Evolutionary conservation across 2,888 invertebrate species (phyloP), one percentile per base, ranked within the genome.

Genomic region (Listrodromus nycthemerus): DNA sequence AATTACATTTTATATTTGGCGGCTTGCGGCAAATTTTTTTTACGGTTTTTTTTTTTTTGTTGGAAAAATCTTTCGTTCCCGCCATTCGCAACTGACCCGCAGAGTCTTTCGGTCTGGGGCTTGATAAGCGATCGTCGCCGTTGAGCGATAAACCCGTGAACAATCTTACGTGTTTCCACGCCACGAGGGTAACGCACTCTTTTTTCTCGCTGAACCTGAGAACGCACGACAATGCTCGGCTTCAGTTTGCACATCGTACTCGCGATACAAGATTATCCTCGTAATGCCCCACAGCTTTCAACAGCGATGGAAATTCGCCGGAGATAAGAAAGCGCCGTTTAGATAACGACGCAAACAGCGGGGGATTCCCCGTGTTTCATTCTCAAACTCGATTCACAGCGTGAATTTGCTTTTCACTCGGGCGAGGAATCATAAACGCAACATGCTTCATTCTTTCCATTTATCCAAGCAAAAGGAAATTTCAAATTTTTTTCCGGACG

Each of bases 171-270:
- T 76, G 55, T 63, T 76, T 50, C 37, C 27, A 33, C 71, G 41
- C 30, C 21, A 52, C 76, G 88, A 87, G 91, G 90, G 88, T 90
- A 91, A 90, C 86, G 91, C 79, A 89, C 91, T 90, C 89, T 69
- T 61, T 67, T 58, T 16, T 80, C 55, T 80, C 48, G 55, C 48
- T 30, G 24, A 37, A 27, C 63, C 74, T 21, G 24, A 37, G 33
- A 52, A 55, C 65, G 13, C 71, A 70, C 66, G 48, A 70, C 58
- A 61, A 67, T 37, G 52, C 66, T 76, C 67, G 50, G 71, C 24
- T 48, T 50, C 50, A 50, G 58, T 76, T 74, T 45, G 70, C 79
- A 80, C 75, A 80, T 61, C 61, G 16, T 61, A 4, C 30, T 13
- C 48, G 61, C 30, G 55, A 73, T 66, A 73, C 71, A 74, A 79